A percentile compares a stretch with the other conserved stretches of the same genome.
These are phyloP conservation scores for Sesia bembeciformis DNA, from an alignment of 2,888 invertebrate species.

Conservation along the genomic window DNA sequence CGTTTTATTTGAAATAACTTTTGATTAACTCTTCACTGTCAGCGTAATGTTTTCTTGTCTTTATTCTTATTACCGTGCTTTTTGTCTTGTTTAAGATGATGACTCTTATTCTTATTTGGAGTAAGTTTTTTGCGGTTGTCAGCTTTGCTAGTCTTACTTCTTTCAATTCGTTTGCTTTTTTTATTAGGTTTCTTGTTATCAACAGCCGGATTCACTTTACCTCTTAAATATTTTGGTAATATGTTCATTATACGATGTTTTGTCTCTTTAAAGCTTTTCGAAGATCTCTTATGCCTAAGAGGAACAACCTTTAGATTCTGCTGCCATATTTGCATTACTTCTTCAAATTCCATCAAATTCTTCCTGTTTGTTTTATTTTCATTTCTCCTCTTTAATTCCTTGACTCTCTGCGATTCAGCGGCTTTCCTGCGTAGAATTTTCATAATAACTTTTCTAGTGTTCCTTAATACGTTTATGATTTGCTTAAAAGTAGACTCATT, in stretches of 20 bases:
- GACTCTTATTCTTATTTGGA: too few relatives aligned
- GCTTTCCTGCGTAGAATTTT: slow-evolving; percentile 25
- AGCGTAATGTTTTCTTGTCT: too few relatives aligned
- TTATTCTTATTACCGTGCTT: too few relatives aligned
- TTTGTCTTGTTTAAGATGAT: too few relatives aligned
- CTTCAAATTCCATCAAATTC: slow-evolving; percentile 28
- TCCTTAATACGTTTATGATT: slow-evolving; percentile 32
- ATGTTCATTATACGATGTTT: slow-evolving; percentile 39
- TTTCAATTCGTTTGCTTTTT: neutral
- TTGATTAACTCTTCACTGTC: too few relatives aligned
- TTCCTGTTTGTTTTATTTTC: slow-evolving; percentile 24
- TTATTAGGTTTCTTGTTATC: slow-evolving; percentile 3
- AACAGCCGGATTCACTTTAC: slow-evolving; percentile 34
- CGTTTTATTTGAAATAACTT: too few relatives aligned
- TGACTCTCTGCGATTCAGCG: slow-evolving; percentile 31
- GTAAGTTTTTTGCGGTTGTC: too few relatives aligned
- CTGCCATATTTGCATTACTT: slow-evolving; percentile 44
- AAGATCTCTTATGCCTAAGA: slow-evolving; percentile 27
- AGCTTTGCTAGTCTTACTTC: too few relatives aligned
- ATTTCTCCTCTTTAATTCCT: slow-evolving; percentile 28
- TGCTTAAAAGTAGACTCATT: slow-evolving; percentile 35
- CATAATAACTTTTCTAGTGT: slow-evolving; percentile 33
- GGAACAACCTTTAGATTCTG: slow-evolving; percentile 23
- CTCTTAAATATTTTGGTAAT: slow-evolving; percentile 42
- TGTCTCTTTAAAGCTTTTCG: slow-evolving; percentile 12